Conservation (phyloP, 2,888 invertebrate genomes). For the Pardosa pseudoannulata region DNA sequence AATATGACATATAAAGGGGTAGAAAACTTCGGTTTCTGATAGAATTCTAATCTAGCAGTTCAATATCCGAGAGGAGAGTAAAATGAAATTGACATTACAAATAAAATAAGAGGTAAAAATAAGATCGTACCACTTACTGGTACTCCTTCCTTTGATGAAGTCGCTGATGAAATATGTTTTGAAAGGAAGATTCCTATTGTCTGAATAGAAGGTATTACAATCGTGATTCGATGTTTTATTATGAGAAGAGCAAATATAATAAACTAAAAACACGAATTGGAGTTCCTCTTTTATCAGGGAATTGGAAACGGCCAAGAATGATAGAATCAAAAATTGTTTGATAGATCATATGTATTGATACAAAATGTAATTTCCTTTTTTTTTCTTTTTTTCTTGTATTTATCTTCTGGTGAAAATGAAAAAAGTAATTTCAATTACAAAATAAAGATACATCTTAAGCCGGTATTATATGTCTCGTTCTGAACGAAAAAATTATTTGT, state of each 20-base stretch:
- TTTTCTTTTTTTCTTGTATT: background rate
- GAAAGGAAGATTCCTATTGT: slow-evolving; percentile 21
- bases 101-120: slow-evolving; percentile 30
- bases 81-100: no score
- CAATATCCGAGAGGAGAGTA: no score
- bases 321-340: background rate
- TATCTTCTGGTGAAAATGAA: background rate
- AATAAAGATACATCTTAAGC: background rate
- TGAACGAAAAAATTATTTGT: no score
- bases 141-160: background rate
- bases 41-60: no score
- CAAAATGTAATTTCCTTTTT: background rate
- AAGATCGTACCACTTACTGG: background rate
- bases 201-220: slow-evolving; percentile 38
- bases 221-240: slow-evolving; percentile 42
- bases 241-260: slow-evolving; percentile 49
- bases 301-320: slow-evolving; percentile 29
- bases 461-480: no score
- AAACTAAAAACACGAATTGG: slow-evolving; percentile 37
- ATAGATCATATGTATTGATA: background rate
- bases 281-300: slow-evolving; percentile 11
- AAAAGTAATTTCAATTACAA: slow-evolving; percentile 12
- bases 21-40: no score
- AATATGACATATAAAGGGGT: no score
- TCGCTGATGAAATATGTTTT: slow-evolving; percentile 52